phyloP scores from a whole-genome alignment of 2,888 invertebrate genomes.

The Punctoribates punctum region DNA sequence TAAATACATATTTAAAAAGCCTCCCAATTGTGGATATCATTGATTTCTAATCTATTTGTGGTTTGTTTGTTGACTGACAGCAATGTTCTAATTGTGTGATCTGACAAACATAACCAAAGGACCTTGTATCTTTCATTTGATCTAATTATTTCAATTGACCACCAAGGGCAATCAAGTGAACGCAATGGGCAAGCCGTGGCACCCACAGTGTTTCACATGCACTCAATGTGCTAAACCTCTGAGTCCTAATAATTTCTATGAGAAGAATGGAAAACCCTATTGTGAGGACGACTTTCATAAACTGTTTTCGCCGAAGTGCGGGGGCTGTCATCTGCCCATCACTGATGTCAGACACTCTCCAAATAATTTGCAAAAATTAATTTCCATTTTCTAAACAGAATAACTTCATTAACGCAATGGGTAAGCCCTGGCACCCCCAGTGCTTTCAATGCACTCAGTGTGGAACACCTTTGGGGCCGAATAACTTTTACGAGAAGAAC shows the following conservation, averaged over 20 bases:
- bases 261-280: conserved; percentile 91
- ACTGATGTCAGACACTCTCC: conserved; percentile 62
- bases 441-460: conserved; percentile 99
- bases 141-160: conserved; percentile 69
- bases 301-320: conserved; percentile 95
- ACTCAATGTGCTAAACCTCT: conserved; percentile 94
- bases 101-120: too few relatives aligned
- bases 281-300: conserved; percentile 97
- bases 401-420: conserved; percentile 64
- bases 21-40: too few relatives aligned
- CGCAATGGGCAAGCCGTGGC: conserved; percentile 95
- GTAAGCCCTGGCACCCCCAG: conserved; percentile 98
- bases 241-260: conserved; percentile 97
- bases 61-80: too few relatives aligned
- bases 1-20: too few relatives aligned
- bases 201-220: conserved; percentile 99
- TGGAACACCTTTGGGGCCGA: conserved; percentile 90
- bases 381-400: too few relatives aligned
- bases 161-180: conserved; percentile 31
- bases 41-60: too few relatives aligned
- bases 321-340: conserved; percentile 97
- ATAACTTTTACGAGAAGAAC: conserved; percentile 97
- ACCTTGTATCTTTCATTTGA: too few relatives aligned
- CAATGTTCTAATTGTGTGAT: too few relatives aligned
- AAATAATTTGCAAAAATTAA: too few relatives aligned